Evolutionary conservation across 2,113 vertebrate genomes (phyloP), one percentile per base, ranked within the genome.

Genomic region (Protobothrops flavoviridis): DNA sequence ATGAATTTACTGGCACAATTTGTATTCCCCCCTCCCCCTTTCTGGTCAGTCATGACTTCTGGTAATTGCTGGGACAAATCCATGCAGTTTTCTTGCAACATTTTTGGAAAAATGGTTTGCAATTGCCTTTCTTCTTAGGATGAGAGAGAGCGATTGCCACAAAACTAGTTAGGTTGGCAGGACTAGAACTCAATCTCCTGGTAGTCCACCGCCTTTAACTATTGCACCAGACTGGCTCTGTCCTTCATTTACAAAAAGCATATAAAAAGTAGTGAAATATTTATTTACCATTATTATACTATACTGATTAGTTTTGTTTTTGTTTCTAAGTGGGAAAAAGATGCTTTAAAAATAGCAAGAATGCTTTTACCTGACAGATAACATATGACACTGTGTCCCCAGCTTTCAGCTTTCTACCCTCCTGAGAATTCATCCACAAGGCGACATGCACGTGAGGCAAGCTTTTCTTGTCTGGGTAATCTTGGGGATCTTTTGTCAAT

Each of bases 401-500:
- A 23, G 99, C 98, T 98, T 99, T 99, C 96, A 99, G 97, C 91
- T 98, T 98, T 92, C 97, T 98, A 56, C 99, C 99, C 29, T 98
- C 98, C 96, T 99, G 99, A 81, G 99, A 99, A 97, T 99, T 99
- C 96, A 99, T 98, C 99, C 99, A 99, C 81, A 99, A 98, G 91
- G 99, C 99, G 95, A 99, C 99, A 23, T 99, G 99, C 52, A 99
- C 99, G 56, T 99, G 99, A 93, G 99, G 99, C 69, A 99, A 97
- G 94, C 92, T 97, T 97, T 99, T 99, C 97, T 99, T 99, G 96
- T 99, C 99, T 39, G 99, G 99, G 95, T 99, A 99, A 98, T 99
- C 99, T 96, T 99, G 99, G 53, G 99, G 99, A 94, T 99, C 99
- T 95, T 99, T 99, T 29, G 99, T 99, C 94, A 99, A 95, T 24